Conservation (phyloP, 2,113 vertebrate species). For the Lophura nycthemera region DNA sequence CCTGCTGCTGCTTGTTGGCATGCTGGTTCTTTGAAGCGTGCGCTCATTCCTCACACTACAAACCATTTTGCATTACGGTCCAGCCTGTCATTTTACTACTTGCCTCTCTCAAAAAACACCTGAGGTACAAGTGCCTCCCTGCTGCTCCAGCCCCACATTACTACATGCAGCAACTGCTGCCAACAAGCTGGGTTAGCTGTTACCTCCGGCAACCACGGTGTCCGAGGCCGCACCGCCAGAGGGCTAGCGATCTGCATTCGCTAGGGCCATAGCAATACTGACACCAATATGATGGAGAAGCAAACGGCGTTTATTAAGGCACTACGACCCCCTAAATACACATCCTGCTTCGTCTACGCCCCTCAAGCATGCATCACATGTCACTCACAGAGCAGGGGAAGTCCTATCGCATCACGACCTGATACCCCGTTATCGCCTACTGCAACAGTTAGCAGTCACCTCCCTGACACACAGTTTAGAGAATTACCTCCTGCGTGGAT, state of each 20-base stretch:
- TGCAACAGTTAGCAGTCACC: neutral
- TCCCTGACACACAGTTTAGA: neutral
- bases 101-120: neutral
- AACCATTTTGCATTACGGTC: neutral
- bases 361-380: no score
- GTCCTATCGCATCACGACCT: no score
- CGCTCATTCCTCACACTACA: neutral
- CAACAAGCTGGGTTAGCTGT: neutral
- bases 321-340: no score
- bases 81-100: neutral
- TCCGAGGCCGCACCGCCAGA: no score
- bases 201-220: neutral
- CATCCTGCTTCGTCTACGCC: no score
- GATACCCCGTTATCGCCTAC: no score
- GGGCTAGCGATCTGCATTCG: no score
- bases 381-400: no score
- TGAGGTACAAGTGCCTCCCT: neutral
- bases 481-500: neutral
- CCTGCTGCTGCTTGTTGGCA: neutral
- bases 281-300: no score
- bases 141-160: neutral
- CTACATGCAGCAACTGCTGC: neutral
- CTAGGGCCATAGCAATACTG: no score
- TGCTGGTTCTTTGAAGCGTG: neutral
- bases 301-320: no score